Conservation (phyloP, 2,888 invertebrate genomes). For the Ditylenchus weischeri region DNA sequence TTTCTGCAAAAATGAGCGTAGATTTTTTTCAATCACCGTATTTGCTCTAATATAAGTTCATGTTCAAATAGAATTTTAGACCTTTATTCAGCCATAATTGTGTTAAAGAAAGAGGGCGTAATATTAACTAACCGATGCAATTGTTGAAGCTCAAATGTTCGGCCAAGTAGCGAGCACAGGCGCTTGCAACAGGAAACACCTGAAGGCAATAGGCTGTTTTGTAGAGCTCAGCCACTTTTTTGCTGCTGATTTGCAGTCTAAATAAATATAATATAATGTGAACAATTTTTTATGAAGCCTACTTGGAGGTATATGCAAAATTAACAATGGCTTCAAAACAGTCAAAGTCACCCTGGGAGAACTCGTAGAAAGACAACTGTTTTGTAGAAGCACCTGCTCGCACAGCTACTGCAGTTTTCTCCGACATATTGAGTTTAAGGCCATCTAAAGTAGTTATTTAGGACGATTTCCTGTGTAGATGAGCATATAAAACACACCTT, state of each 20-base stretch:
- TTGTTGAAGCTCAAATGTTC: conserved; percentile 67
- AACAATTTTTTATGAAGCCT: neutral
- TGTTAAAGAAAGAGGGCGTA: too few species aligned
- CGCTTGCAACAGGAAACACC: conserved; percentile 73
- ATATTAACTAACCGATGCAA: conserved; percentile 59
- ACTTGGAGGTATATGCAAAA: conserved; percentile 77
- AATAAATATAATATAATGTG: conserved; percentile 23
- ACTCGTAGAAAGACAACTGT: conserved; percentile 43
- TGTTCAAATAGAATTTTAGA: too few species aligned
- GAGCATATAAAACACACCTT: neutral
- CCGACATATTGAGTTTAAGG: conserved; percentile 11
- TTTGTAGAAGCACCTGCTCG: conserved; percentile 14
- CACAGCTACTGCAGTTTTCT: neutral
- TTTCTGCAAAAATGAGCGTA: neutral
- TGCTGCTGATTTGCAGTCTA: conserved; percentile 64
- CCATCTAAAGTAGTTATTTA: conserved; percentile 14
- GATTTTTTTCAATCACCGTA: conserved; percentile 17
- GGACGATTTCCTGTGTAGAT: neutral
- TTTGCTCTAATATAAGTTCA: too few species aligned
- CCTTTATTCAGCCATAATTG: too few species aligned
- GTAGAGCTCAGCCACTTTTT: conserved; percentile 74
- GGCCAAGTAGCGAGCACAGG: conserved; percentile 71
- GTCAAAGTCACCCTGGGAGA: conserved; percentile 65
- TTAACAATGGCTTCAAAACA: conserved; percentile 75
- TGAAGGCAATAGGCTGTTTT: conserved; percentile 72